Percentiles rank a stretch among this genome's conserved stretches.
Conservation (phyloP, 2,888 invertebrate species). For the Drosophila melanocephala region DNA sequence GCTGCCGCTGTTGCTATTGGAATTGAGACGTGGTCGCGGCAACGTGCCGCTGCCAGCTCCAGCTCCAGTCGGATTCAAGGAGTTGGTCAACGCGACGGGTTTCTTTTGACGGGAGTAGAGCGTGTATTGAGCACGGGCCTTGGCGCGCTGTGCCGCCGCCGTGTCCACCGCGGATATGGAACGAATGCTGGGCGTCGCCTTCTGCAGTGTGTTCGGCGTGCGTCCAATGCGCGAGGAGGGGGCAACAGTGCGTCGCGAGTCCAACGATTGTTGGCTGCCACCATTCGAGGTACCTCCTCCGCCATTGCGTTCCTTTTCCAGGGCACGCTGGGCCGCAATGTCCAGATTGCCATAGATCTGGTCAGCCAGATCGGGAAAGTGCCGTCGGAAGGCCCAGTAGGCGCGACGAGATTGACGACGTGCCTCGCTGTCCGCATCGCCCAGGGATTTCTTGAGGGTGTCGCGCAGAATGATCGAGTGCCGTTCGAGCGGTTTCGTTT, state of each 20-base stretch:
- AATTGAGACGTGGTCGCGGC: slow-evolving; percentile 77
- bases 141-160: slow-evolving; percentile 95
- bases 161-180: slow-evolving; percentile 98
- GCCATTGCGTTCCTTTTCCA: slow-evolving; percentile 86
- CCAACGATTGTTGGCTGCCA: slow-evolving; percentile 49
- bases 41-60: slow-evolving; percentile 69
- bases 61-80: slow-evolving; percentile 17
- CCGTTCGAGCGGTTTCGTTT: slow-evolving; percentile 92
- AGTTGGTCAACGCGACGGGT: slow-evolving; percentile 49
- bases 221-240: slow-evolving; percentile 74
- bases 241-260: slow-evolving; percentile 66
- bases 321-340: slow-evolving; percentile 88
- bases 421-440: slow-evolving; percentile 97
- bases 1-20: slow-evolving; percentile 48
- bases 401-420: slow-evolving; percentile 90
- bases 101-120: slow-evolving; percentile 91
- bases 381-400: slow-evolving; percentile 95
- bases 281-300: slow-evolving; percentile 29
- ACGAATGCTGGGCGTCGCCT: slow-evolving; percentile 87
- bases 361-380: slow-evolving; percentile 96
- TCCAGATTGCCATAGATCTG: slow-evolving; percentile 93
- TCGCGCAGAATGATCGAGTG: slow-evolving; percentile 92
- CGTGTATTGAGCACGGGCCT: slow-evolving; percentile 93
- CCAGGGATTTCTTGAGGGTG: slow-evolving; percentile 93
- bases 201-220: slow-evolving; percentile 75